phyloP scores from a whole-genome alignment of 2,797 vertebrate genomes.

The Luscinia megarhynchos region DNA sequence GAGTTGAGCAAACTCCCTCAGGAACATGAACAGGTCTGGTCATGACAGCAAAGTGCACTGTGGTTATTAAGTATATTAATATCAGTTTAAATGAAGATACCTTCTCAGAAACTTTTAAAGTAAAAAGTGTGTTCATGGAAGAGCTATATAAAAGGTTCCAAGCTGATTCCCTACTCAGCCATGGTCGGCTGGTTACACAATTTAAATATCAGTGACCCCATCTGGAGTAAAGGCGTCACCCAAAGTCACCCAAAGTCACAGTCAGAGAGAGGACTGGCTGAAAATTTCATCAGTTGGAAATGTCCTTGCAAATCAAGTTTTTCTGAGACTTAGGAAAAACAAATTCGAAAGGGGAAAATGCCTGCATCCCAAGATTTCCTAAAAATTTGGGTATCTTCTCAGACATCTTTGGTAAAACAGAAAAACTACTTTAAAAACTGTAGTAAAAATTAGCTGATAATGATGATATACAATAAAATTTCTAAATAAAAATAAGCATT shows the following conservation, averaged over 20 bases:
- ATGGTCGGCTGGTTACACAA: neutral
- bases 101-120: neutral
- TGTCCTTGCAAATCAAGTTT: neutral
- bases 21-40: neutral
- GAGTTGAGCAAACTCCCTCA: neutral
- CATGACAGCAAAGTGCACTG: neutral
- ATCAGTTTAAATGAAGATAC: neutral
- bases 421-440: neutral
- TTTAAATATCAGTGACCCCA: neutral
- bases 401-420: neutral
- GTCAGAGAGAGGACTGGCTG: neutral
- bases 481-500: neutral
- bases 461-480: neutral
- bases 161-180: neutral
- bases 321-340: neutral
- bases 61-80: neutral
- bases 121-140: neutral
- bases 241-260: neutral
- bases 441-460: neutral
- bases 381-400: neutral
- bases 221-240: neutral
- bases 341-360: neutral
- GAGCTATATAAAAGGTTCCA: neutral
- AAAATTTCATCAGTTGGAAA: neutral
- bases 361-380: neutral